These are phyloP conservation scores for Coenobita brevimanus DNA, from an alignment of 1,140 invertebrate species.

Conservation along the genomic window DNA sequence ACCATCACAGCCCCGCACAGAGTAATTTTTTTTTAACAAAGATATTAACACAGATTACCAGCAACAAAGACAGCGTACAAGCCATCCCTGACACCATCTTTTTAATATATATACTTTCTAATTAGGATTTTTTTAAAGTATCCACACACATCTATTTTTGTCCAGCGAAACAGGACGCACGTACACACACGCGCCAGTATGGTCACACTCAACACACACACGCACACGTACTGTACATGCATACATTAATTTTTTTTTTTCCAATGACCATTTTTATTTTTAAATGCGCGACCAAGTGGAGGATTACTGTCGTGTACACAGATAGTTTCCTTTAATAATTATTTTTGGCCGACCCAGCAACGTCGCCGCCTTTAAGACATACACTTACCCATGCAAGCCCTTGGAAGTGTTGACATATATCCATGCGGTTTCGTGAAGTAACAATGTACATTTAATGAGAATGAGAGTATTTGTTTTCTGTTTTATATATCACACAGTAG, in stretches of 20 bases:
- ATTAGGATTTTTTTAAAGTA: slow-evolving; percentile 1
- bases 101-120: no score
- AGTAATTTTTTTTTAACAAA: slow-evolving; percentile 1
- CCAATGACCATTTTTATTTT: background rate
- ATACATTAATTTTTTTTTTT: slow-evolving; percentile 16
- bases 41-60: slow-evolving; percentile 42
- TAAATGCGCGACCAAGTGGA: no score
- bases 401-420: slow-evolving; percentile 47
- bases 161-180: slow-evolving; percentile 47
- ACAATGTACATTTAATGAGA: slow-evolving; percentile 57
- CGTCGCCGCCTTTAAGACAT: slow-evolving; percentile 11
- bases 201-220: background rate
- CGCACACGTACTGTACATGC: background rate
- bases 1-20: no score
- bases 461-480: slow-evolving; percentile 30
- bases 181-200: background rate
- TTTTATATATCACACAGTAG: slow-evolving; percentile 37
- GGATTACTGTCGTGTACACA: background rate
- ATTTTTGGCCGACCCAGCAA: slow-evolving; percentile 40
- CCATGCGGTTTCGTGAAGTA: slow-evolving; percentile 54
- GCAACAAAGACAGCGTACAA: slow-evolving; percentile 44
- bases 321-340: slow-evolving; percentile 9
- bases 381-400: slow-evolving; percentile 44
- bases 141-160: slow-evolving; percentile 30
- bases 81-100: slow-evolving; percentile 40